Evolutionary conservation across 1,140 invertebrate genomes (phyloP).

Genomic region (Orussus abietinus): DNA sequence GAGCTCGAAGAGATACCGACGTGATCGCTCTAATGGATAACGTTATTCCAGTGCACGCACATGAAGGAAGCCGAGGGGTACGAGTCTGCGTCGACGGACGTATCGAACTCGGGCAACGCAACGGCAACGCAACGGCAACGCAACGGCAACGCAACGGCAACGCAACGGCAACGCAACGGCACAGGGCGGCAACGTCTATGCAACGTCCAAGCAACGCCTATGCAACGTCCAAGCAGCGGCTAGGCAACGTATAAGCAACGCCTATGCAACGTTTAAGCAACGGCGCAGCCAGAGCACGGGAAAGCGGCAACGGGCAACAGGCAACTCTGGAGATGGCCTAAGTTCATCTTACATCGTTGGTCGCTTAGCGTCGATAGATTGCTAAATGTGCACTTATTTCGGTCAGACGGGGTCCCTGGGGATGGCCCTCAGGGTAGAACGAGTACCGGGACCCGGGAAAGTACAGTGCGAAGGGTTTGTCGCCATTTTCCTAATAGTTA

Average conservation of each 20-base stretch:
- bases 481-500: no score
- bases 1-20: no score
- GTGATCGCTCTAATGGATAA: no score
- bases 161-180: conserved; percentile 31
- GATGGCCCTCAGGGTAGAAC: no score
- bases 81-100: no score
- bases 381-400: conserved; percentile 26
- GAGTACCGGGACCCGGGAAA: no score
- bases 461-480: no score
- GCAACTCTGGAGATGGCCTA: conserved; percentile 56
- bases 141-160: conserved; percentile 10
- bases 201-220: conserved; percentile 25
- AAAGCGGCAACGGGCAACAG: conserved; percentile 35
- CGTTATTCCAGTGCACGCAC: no score
- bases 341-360: conserved; percentile 42
- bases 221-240: conserved; percentile 17
- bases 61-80: no score
- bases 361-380: conserved; percentile 37
- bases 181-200: conserved; percentile 11
- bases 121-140: conserved; percentile 9
- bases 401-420: no score
- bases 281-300: conserved; percentile 31
- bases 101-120: conserved; percentile 11
- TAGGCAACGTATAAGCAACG: conserved; percentile 11
- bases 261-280: conserved; percentile 15